These are phyloP conservation scores for Enteromius viviparus DNA, from an alignment of 2,797 vertebrate species.

Conservation along the genomic window DNA sequence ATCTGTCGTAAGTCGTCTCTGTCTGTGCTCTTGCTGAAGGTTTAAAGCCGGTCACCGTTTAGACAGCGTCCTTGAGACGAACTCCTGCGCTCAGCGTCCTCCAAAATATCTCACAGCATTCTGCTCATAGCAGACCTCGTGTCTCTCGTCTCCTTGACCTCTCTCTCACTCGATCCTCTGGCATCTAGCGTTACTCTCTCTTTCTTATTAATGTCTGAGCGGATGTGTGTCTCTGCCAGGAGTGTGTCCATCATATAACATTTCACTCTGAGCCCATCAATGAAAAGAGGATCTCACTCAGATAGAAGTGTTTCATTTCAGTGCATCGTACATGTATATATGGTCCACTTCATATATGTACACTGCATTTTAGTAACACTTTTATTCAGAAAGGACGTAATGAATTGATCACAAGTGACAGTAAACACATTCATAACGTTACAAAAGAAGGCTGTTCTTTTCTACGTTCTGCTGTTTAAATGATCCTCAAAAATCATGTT, in stretches of 20 bases:
- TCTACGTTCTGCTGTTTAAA: background rate
- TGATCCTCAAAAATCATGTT: background rate
- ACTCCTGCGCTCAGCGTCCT: slow-evolving; percentile 28
- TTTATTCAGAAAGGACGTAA: background rate
- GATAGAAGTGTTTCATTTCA: background rate
- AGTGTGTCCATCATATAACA: slow-evolving; percentile 27
- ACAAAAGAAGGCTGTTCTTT: background rate
- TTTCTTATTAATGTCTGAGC: slow-evolving; percentile 6
- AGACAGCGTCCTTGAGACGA: slow-evolving; percentile 27
- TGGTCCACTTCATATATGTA: background rate
- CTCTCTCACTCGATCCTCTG: background rate
- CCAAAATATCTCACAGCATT: slow-evolving; percentile 50
- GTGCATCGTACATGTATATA: background rate
- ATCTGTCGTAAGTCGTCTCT: background rate
- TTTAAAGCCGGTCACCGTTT: slow-evolving; percentile 6
- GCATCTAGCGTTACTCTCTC: slow-evolving; percentile 26
- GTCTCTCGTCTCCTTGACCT: slow-evolving; percentile 28
- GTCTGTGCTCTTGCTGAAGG: slow-evolving; percentile 1
- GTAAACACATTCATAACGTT: background rate
- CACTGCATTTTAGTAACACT: background rate
- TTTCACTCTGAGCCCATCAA: slow-evolving; percentile 40
- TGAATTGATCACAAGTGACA: background rate
- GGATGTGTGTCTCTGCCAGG: slow-evolving; percentile 42
- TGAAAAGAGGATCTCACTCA: slow-evolving; percentile 33
- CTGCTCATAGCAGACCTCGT: slow-evolving; percentile 14